Conservation (phyloP, 2,888 invertebrate genomes). For the Drosophila meridiana region DNA sequence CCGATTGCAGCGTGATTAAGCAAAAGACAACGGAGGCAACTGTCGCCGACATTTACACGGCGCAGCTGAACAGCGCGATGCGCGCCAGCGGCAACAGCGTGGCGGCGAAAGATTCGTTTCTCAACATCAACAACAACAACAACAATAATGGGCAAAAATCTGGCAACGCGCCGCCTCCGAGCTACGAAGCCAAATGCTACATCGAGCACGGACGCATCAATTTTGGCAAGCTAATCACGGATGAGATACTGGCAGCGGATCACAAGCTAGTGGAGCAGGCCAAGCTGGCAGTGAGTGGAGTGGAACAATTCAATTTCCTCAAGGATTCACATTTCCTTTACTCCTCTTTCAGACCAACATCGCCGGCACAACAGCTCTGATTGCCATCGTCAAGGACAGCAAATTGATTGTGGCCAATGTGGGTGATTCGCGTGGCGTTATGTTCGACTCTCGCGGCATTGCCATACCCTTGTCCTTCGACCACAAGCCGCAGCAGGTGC, state of each 20-base stretch:
- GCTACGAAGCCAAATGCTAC: conserved; percentile 87
- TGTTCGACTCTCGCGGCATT: conserved; percentile 95
- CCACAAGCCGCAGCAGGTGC: conserved; percentile 97
- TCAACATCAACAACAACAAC: conserved; percentile 77
- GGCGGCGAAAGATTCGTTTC: conserved; percentile 80
- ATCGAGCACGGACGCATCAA: conserved; percentile 91
- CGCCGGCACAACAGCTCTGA: conserved; percentile 95
- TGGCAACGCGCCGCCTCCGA: conserved; percentile 72
- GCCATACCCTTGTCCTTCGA: conserved; percentile 97
- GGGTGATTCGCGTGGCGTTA: conserved; percentile 97
- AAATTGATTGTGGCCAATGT: conserved; percentile 97
- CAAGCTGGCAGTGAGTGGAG: conserved; percentile 87
- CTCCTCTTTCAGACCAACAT: conserved; percentile 86
- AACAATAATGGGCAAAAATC: conserved; percentile 71
- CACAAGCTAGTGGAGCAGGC: conserved; percentile 92
- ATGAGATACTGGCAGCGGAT: conserved; percentile 95
- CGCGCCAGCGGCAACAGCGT: conserved; percentile 70
- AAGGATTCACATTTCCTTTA: background rate
- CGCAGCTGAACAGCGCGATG: conserved; percentile 83
- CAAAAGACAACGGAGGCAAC: conserved; percentile 77
- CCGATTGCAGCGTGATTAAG: conserved; percentile 86
- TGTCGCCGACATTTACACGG: conserved; percentile 83
- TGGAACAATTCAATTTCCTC: background rate
- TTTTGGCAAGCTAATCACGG: conserved; percentile 92
- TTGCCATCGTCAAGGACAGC: conserved; percentile 93